Evolutionary conservation across 1,140 invertebrate species (phyloP), one percentile per base, ranked within the genome.

Genomic region (Papilio aristodemus): DNA sequence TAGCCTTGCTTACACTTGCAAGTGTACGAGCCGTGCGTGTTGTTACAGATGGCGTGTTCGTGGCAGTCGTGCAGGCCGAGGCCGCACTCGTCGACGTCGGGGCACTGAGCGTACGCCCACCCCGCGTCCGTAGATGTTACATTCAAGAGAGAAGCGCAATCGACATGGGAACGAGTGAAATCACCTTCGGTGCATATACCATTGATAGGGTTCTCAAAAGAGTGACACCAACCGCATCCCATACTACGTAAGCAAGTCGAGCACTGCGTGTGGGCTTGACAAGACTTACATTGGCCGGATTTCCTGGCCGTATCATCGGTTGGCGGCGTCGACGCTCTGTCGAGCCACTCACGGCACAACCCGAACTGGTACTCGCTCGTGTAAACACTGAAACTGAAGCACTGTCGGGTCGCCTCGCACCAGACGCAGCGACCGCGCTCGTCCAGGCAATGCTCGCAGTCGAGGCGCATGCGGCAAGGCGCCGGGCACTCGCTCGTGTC

Each of bases 161-260:
- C 94, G 0, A 93, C 89, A 64, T 94, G 93, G 0, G 96, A 94
- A 27, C 93, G 92, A 83, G 95, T 96, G 69, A 96, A 97, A 79
- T 97, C 96, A 6, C 96, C 96, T 73, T 95, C 94, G 50, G 96
- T 95, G 73, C 96, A 97, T 11, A 93, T 85, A 8, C 97, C 97
- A 71, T 95, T 94, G 54, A 96, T 97, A 1, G 97, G 97, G 91
- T 98, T 98, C 62, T 95, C 94, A 4, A 94, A 86, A 74, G 96
- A 96, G 77, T 97, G 97, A 89, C 97, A 99, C 98, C 98, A 99
- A 7, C 98, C 98, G 90, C 98, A 99, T 63, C 96, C 95, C 54
- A 98, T 92, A 0, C 95, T 95, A 10, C 94, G 93, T 36, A 98
- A 85, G 83, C 98, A 99, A 0, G 93, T 92, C 0, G 95, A 94